Conservation (phyloP, 2,797 vertebrate species). For the Cuculus canorus region DNA sequence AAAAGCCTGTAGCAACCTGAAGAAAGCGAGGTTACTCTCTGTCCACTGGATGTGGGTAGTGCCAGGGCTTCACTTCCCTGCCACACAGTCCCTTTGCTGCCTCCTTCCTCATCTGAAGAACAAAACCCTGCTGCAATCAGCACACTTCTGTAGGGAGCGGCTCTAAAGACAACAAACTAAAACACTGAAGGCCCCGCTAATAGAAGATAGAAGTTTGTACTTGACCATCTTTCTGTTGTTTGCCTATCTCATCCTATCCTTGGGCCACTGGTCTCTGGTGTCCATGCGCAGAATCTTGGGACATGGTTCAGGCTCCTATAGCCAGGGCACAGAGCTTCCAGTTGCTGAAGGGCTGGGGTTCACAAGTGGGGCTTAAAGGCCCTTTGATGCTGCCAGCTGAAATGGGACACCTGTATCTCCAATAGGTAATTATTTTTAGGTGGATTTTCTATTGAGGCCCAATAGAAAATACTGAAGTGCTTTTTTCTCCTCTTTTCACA, state of each 20-base stretch:
- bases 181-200: neutral
- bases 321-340: rapidly evolving
- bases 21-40: too few relatives aligned
- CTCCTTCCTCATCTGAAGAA: neutral
- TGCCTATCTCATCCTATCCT: rapidly evolving
- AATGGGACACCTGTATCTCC: neutral
- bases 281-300: neutral
- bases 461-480: neutral
- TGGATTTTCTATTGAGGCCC: neutral
- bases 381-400: neutral
- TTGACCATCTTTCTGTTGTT: neutral
- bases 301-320: neutral
- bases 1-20: neutral
- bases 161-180: neutral
- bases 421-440: neutral
- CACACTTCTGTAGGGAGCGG: neutral
- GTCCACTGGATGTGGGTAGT: rapidly evolving
- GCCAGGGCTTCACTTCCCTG: rapidly evolving
- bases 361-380: neutral
- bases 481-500: neutral
- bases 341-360: neutral
- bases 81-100: too few relatives aligned
- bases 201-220: neutral
- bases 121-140: neutral
- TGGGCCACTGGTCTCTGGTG: rapidly evolving